Base-by-base conservation (phyloP, 1,140 invertebrate species). In the Drosophila ogumai region DNA sequence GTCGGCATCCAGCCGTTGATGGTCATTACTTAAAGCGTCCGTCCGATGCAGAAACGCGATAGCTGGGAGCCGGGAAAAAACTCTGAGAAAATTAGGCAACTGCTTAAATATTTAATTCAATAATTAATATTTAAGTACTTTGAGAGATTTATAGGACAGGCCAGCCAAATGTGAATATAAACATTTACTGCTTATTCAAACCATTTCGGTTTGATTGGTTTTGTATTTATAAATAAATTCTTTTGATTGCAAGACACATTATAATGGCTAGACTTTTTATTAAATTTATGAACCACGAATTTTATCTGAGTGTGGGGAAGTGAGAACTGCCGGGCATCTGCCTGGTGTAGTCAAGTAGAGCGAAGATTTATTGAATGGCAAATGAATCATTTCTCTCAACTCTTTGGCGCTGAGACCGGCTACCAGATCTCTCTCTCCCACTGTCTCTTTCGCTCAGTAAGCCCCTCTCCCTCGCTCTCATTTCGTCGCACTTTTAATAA, bases 301-400 rank as follows among this genome's bases (percentile, higher is more conserved):
- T 65, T 65, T 22, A 25, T 65, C 19, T 2, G 10, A 67, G 63
- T 69, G 66, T 69, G 15, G 22, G 12, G 9, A 41, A 49, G 57
- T 61, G 43, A 38, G 46, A 67, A 49, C 57, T 77, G 64, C 50
- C 67, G 67, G 57, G 60, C 82, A 82, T 64, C 75, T 81, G 82
- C 40, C 60, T 49, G 61, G 44, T 28, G 61, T 67, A 46, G 68
- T 67, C 58, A 69, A 79, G 77, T 78, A 78, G 65, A 59, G 68
- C 66, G 66, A 81, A 88, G 84, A 88, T 88, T 88, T 88, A 88
- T 88, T 90, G 85, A 88, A 88, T 71, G 63, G 61, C 81, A 90
- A 82, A 90, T 90, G 85, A 88, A 77, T 75, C 68, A 84, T 78
- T 81, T 85, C 54, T 47, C 50, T 28, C 32, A 85, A 64, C 77